Evolutionary conservation across 2,113 vertebrate species (phyloP).

Genomic region (Puffinus mauretanicus): DNA sequence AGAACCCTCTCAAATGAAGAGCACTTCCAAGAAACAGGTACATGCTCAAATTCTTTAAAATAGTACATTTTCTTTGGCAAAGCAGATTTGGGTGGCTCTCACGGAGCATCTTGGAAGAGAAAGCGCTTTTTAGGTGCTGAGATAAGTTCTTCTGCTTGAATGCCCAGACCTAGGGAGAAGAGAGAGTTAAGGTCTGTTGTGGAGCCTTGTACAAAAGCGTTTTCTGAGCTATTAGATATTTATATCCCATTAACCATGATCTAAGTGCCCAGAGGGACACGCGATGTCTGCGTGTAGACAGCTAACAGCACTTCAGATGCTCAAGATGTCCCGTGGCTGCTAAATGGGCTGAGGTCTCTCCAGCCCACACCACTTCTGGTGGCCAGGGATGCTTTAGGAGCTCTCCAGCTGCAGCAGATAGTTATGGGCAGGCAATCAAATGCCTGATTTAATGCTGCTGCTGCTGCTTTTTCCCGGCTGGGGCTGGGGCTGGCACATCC

Average conservation of each 20-base stretch:
- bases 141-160: not conserved
- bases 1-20: conserved; percentile 76
- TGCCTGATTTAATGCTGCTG: not conserved
- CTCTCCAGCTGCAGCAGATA: not conserved
- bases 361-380: not conserved
- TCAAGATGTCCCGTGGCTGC: not conserved
- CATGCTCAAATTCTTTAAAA: not conserved
- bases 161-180: not conserved
- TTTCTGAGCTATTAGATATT: not conserved
- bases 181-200: not conserved
- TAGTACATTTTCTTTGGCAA: fast-evolving
- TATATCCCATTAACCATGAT: not conserved
- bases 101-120: not conserved
- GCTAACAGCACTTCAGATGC: not conserved
- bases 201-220: not conserved
- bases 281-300: not conserved
- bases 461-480: not conserved
- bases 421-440: not conserved
- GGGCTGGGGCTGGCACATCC: not conserved
- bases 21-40: conserved; percentile 82
- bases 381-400: not conserved
- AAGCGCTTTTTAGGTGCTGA: not conserved
- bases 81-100: not conserved
- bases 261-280: not conserved
- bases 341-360: not conserved